Evolutionary conservation across 2,888 invertebrate genomes (phyloP).

Genomic region (Tipula confusa): DNA sequence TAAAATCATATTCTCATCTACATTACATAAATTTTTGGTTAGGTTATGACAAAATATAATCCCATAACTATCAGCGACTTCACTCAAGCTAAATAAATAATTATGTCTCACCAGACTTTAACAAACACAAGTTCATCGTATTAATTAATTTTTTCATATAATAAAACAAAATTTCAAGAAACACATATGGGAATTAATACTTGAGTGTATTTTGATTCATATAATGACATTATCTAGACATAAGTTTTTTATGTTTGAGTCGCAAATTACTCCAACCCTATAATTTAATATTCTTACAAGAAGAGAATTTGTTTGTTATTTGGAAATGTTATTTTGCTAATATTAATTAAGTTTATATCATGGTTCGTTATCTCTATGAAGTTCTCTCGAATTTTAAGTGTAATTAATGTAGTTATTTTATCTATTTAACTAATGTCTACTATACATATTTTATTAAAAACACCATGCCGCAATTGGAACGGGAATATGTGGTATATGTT

Average conservation of each 20-base stretch:
- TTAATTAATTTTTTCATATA: not conserved
- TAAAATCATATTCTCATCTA: no score
- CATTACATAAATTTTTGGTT: no score
- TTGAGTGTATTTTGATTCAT: not conserved
- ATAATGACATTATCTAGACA: not conserved
- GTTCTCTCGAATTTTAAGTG: not conserved
- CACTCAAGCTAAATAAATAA: not conserved
- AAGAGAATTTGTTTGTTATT: not conserved
- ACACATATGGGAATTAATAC: not conserved
- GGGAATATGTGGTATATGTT: not conserved
- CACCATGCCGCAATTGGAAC: no score
- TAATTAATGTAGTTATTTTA: not conserved
- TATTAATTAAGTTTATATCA: not conserved
- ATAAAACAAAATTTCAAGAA: not conserved
- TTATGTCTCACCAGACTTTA: not conserved
- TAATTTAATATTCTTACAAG: not conserved
- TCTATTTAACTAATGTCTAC: not conserved
- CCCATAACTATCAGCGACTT: no score
- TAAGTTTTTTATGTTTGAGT: not conserved
- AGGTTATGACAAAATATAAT: no score
- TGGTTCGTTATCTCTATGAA: not conserved
- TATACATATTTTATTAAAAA: not conserved
- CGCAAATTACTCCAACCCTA: not conserved
- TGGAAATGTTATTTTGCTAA: not conserved
- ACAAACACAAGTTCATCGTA: no score